phyloP scores from a whole-genome alignment of 2,113 vertebrate genomes.

The Calidris pygmaea region DNA sequence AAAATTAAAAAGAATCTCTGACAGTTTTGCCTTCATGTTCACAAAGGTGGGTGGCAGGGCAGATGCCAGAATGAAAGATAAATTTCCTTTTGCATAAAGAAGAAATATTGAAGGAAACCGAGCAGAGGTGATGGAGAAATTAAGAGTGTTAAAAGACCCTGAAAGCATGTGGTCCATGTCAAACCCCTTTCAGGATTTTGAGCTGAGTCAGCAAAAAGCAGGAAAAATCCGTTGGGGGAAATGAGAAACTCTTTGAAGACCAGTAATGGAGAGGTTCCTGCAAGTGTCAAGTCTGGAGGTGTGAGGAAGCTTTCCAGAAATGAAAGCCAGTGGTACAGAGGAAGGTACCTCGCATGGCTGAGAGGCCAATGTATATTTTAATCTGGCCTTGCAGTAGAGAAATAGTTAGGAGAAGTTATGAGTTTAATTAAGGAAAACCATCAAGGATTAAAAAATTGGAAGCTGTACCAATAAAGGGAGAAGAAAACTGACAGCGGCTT shows the following conservation, averaged over 20 bases:
- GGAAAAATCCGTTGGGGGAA: conserved; percentile 11
- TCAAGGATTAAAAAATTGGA: conserved; percentile 19
- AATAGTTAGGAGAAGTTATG: conserved; percentile 26
- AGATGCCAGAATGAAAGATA: conserved; percentile 28
- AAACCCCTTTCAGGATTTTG: not conserved
- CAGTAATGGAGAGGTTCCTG: not conserved
- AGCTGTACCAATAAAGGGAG: not conserved
- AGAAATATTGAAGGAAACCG: conserved; percentile 46
- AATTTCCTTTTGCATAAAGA: conserved; percentile 50
- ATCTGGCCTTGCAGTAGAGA: not conserved
- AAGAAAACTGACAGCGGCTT: conserved; percentile 6
- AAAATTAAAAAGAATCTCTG: not conserved
- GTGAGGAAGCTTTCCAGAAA: not conserved
- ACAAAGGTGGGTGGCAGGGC: not conserved
- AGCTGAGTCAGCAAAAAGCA: not conserved
- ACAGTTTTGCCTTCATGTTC: conserved; percentile 23
- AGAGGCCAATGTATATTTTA: not conserved
- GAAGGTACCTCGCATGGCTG: not conserved
- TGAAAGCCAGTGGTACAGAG: not conserved
- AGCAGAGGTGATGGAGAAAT: conserved; percentile 41
- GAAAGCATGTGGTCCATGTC: not conserved
- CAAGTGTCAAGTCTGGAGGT: not conserved
- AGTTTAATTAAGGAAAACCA: conserved; percentile 46
- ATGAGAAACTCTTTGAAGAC: not conserved
- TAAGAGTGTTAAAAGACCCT: conserved; percentile 12